These are phyloP conservation scores for Pimpla rufipes DNA, from an alignment of 2,888 invertebrate species.

Conservation along the genomic window DNA sequence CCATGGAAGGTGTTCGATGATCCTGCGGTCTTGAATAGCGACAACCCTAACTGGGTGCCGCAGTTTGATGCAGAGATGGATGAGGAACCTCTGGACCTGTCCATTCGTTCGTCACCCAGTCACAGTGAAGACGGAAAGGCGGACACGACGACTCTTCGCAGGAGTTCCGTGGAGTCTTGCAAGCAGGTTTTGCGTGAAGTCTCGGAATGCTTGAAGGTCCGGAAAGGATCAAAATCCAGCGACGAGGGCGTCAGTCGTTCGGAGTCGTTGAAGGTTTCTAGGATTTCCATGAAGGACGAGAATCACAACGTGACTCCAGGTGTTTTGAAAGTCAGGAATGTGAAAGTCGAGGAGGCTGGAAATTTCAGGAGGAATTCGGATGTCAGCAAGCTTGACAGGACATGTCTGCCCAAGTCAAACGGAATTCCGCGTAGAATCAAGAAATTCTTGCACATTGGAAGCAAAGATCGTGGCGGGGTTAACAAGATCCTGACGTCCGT, in stretches of 20 bases:
- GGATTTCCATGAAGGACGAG: background rate
- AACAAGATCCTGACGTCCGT: background rate
- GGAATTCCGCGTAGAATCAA: constrained; percentile 35
- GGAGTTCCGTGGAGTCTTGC: background rate
- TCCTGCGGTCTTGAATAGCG: background rate
- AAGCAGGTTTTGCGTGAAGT: constrained; percentile 30
- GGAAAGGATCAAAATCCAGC: constrained; percentile 8
- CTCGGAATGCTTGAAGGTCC: background rate
- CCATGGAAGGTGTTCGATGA: constrained; percentile 11
- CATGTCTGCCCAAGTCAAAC: background rate
- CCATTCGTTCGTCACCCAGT: constrained; percentile 27
- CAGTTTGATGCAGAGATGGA: background rate
- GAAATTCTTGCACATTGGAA: constrained; percentile 22
- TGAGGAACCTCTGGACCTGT: constrained; percentile 59
- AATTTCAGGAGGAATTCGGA: background rate
- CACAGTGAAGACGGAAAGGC: background rate
- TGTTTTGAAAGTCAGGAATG: background rate
- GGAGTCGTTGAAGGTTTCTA: constrained; percentile 19
- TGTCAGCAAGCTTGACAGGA: background rate
- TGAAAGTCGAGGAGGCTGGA: background rate
- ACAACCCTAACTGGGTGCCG: background rate
- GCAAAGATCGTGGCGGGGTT: background rate
- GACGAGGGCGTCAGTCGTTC: constrained; percentile 9
- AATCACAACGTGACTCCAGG: constrained; percentile 39
- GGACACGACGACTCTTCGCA: background rate